A percentile compares a stretch with the other conserved stretches of the same genome.
These are phyloP conservation scores for Fregetta grallaria DNA, from an alignment of 2,113 vertebrate species.

Conservation along the genomic window DNA sequence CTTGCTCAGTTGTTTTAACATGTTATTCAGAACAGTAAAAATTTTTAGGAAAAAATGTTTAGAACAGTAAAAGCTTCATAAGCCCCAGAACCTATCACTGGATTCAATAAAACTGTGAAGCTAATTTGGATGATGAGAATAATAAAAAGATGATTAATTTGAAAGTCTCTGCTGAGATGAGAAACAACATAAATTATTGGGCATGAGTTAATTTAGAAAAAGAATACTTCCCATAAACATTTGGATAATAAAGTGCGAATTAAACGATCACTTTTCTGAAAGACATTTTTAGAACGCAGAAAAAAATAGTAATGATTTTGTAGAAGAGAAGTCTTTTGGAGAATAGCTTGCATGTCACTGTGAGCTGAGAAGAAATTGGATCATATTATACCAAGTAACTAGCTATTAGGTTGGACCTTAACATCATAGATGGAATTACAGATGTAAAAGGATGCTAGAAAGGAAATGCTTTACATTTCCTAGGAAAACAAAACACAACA, in stretches of 20 bases:
- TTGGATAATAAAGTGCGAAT: conserved; percentile 22
- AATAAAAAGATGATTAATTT: conserved; percentile 40
- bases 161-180: background rate
- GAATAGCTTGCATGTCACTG: background rate
- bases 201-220: background rate
- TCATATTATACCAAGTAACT: background rate
- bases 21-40: background rate
- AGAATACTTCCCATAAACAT: background rate
- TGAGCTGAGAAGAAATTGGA: background rate
- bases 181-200: background rate
- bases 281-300: background rate
- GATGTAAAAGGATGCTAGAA: background rate
- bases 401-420: background rate
- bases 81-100: background rate
- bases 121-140: conserved; percentile 24
- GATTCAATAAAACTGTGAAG: conserved; percentile 3
- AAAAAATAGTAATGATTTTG: background rate
- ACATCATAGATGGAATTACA: background rate
- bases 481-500: background rate
- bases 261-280: background rate
- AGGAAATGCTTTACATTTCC: background rate
- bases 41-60: background rate
- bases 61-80: background rate
- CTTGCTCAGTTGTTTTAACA: background rate
- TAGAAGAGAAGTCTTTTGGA: background rate